These are phyloP conservation scores for Hydrozoanthus tunicans DNA, from an alignment of 64 coral and sea anemone species.

Conservation along the genomic window DNA sequence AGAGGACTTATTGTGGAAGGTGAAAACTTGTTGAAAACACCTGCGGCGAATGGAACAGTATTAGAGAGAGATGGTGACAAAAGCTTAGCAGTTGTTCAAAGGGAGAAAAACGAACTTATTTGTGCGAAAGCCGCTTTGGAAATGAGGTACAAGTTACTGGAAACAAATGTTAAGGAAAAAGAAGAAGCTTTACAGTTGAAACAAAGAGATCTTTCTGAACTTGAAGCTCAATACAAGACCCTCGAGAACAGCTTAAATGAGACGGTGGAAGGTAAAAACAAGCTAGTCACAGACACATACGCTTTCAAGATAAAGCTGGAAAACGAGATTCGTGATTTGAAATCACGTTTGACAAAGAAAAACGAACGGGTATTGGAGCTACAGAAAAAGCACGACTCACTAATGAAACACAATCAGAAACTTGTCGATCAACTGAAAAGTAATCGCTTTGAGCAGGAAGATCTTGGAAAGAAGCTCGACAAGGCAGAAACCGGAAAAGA, in stretches of 20 bases:
- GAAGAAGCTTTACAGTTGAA: slow-evolving; percentile 38
- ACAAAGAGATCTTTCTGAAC: slow-evolving; percentile 26
- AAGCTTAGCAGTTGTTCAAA: slow-evolving; percentile 18
- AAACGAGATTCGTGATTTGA: slow-evolving; percentile 61
- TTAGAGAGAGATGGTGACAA: slow-evolving; percentile 20
- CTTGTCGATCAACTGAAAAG: slow-evolving; percentile 42
- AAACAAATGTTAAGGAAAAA: slow-evolving; percentile 45
- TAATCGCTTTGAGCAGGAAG: slow-evolving; percentile 51
- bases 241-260: slow-evolving; percentile 58
- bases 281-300: slow-evolving; percentile 68
- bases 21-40: slow-evolving; percentile 21
- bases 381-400: slow-evolving; percentile 38
- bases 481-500: slow-evolving; percentile 66
- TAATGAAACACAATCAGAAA: slow-evolving; percentile 55
- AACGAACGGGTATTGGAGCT: slow-evolving; percentile 39
- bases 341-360: slow-evolving; percentile 56
- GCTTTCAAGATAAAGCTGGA: slow-evolving; percentile 81
- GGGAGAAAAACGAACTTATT: slow-evolving; percentile 41
- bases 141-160: slow-evolving; percentile 36
- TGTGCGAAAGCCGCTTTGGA: slow-evolving; percentile 49
- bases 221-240: slow-evolving; percentile 26
- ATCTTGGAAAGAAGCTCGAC: slow-evolving; percentile 35
- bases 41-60: background rate
- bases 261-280: slow-evolving; percentile 56
- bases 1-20: slow-evolving; percentile 58